These are phyloP conservation scores for Catharus minimus DNA, from an alignment of 2,113 vertebrate genomes.

Conservation along the genomic window DNA sequence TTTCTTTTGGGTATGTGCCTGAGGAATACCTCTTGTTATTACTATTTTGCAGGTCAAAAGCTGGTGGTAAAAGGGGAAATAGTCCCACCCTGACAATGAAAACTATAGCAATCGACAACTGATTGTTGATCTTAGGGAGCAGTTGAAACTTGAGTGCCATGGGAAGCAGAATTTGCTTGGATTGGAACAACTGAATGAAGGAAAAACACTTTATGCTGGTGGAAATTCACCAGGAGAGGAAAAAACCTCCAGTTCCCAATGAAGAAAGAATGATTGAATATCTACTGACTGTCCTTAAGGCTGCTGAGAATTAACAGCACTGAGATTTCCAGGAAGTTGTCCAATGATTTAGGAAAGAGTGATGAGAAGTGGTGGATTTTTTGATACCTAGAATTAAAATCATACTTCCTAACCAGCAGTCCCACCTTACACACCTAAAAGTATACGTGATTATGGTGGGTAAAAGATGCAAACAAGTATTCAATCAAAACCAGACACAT, in stretches of 20 bases:
- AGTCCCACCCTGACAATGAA: neutral
- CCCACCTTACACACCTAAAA: neutral
- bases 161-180: neutral
- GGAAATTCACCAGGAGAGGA: neutral
- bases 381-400: neutral
- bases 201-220: neutral
- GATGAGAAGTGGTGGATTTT: neutral
- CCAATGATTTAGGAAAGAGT: neutral
- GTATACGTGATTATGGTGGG: neutral
- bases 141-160: neutral
- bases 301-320: neutral
- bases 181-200: neutral
- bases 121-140: neutral
- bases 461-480: neutral
- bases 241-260: neutral
- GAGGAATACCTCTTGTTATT: neutral
- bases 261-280: constrained; percentile 14
- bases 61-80: neutral
- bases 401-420: neutral
- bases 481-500: neutral
- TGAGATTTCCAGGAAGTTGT: neutral
- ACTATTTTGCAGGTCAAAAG: neutral
- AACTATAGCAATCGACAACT: neutral
- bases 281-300: neutral
- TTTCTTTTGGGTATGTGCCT: neutral